Base-by-base conservation (phyloP, 1,140 invertebrate genomes). In the Calephelis nemesis region DNA sequence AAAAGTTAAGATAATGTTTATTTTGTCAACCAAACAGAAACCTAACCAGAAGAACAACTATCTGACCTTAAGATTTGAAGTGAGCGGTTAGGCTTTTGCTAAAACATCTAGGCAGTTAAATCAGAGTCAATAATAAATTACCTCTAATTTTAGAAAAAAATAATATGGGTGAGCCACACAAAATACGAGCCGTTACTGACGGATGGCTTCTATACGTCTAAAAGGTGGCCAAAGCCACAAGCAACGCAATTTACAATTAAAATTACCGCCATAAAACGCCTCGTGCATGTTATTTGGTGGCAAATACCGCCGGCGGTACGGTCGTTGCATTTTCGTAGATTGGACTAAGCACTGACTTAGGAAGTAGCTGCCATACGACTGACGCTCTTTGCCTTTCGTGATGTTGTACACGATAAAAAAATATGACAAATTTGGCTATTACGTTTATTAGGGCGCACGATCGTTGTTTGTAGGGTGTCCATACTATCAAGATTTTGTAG, bases 371-470 rank as follows among this genome's bases (percentile, higher is more conserved):
- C 13, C 54, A 30, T 45, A 49, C 48, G 62, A 66, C 40, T 58
- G 40, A 72, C 54, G 54, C 30, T 60, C 54, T 58, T 58, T 40
- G 39, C 75, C 73, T 72, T 88, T 83, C 85, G 88, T 88, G 88
- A 79, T 81, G 64, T 75, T 74, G 65, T 67, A 64, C 69, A 81
- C 81, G 81, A 83, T 86, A 84, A 88, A 90, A 45, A 88, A 90
- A 90, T 85, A 87, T 87, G 79, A 85, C 78, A 78, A 83, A 85
- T 83, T 69, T 72, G 71, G 75, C 77, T 77, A 81, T 83, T 84
- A 87, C 79, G 77, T 82, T 83, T 86, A 84, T 83, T 84, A 78
- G 76, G 73, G 78, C 79, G 83, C 87, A 83, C 87, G 87, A 80
- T 84, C 78, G 70, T 71, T 5, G 45, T 67, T 11, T 9, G 42